Conservation (phyloP, 2,888 invertebrate species). For the Acanthosepion esculentum region DNA sequence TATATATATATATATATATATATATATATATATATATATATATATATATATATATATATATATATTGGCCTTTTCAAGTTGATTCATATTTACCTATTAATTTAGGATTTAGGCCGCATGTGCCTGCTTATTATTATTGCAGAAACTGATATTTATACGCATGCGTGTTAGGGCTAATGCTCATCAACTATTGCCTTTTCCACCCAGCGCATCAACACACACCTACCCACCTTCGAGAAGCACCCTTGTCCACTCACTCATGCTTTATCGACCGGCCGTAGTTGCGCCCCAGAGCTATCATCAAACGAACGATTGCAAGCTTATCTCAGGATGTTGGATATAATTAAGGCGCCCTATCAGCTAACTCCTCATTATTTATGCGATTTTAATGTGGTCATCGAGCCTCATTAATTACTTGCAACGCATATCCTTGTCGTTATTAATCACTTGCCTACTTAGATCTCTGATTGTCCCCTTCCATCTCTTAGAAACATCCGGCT, state of each 20-base stretch:
- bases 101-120: not conserved
- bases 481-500: not conserved
- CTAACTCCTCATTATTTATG: not conserved
- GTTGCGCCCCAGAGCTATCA: not conserved
- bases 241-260: not conserved
- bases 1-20: no score
- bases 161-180: no score
- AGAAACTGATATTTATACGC: no score
- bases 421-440: not conserved
- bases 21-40: no score
- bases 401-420: not conserved
- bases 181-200: no score
- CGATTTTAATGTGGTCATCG: conserved; percentile 18
- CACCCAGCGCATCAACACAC: no score
- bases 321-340: not conserved
- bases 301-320: not conserved
- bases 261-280: not conserved
- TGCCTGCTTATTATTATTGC: no score
- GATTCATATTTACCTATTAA: no score
- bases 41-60: no score
- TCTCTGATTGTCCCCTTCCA: not conserved
- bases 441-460: not conserved
- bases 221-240: not conserved
- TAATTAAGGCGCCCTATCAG: not conserved
- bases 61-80: no score